Evolutionary conservation across 2,113 vertebrate species (phyloP), one percentile per base, ranked within the genome.

Genomic region (Pontoporia blainvillei): DNA sequence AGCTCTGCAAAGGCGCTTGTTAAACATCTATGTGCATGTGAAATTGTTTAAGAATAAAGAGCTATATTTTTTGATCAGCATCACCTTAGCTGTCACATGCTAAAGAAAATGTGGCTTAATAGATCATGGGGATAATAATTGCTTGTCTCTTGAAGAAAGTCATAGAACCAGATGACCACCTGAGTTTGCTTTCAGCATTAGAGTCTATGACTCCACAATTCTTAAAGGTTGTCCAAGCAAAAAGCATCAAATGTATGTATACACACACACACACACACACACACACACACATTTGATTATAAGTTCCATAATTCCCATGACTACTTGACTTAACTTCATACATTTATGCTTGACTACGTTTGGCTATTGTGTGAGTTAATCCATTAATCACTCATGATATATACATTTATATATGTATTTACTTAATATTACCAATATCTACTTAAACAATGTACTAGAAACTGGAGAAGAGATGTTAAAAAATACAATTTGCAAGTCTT

Each of bases 61-160:
- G 95, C 89, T 94, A 93, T 95, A 97, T 96, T 94, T 98, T 98
- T 97, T 36, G 39, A 91, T 97, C 83, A 90, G 69, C 66, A 87
- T 96, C 94, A 97, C 89, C 91, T 97, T 97, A 87, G 83, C 88
- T 98, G 96, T 98, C 97, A 96, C 89, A 94, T 92, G 44, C 64
- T 96, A 96, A 97, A 94, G 91, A 95, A 97, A 96, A 96, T 94
- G 93, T 95, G 93, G 91, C 79, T 97, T 96, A 96, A 97, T 96
- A 97, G 93, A 97, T 97, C 96, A 96, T 87, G 84, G 18, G 29
- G 86, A 91, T 96, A 96, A 88, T 95, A 97, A 96, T 91, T 97
- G 93, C 96, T 97, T 97, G 97, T 97, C 96, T 97, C 71, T 91
- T 86, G 62, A 95, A 87, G 75, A 95, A 95, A 97, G 27, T 59